Conservation (phyloP, 2,888 invertebrate species). For the Tachina fera region DNA sequence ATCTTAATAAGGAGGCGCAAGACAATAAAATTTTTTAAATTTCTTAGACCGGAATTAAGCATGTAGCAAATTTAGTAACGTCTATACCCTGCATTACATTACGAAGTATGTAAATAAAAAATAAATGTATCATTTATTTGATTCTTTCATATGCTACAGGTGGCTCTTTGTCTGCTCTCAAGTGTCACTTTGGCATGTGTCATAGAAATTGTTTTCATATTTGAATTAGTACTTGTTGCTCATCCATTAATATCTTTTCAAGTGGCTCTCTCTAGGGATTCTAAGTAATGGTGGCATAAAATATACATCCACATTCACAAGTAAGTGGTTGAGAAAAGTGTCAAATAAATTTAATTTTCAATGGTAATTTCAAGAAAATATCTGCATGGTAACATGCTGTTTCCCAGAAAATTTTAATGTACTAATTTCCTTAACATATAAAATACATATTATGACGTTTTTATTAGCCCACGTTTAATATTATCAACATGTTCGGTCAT, state of each 20-base stretch:
- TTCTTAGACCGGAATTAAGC: too few species aligned
- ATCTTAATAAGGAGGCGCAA: too few species aligned
- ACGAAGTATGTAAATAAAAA: not conserved
- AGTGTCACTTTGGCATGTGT: slow-evolving; percentile 75
- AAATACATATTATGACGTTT: too few species aligned
- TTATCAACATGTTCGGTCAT: too few species aligned
- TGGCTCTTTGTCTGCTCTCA: slow-evolving; percentile 70
- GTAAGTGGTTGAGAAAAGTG: slow-evolving; percentile 46
- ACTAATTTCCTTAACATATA: not conserved
- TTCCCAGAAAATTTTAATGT: slow-evolving; percentile 65
- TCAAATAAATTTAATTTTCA: slow-evolving; percentile 26
- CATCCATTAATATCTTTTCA: slow-evolving; percentile 1
- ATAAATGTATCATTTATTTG: not conserved
- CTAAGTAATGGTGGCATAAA: slow-evolving; percentile 24
- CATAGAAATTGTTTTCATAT: slow-evolving; percentile 68
- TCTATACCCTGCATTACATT: too few species aligned
- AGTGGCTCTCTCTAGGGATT: slow-evolving; percentile 40
- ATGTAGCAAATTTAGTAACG: too few species aligned
- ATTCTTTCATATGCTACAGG: slow-evolving; percentile 52
- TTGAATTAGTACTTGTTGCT: slow-evolving; percentile 32
- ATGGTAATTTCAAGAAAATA: slow-evolving; percentile 74
- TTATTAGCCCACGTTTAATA: too few species aligned
- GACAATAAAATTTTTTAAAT: too few species aligned
- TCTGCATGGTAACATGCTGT: slow-evolving; percentile 74
- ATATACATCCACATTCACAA: slow-evolving; percentile 31